Conservation (phyloP, 2,888 invertebrate species). For the Listrodromus nycthemerus region DNA sequence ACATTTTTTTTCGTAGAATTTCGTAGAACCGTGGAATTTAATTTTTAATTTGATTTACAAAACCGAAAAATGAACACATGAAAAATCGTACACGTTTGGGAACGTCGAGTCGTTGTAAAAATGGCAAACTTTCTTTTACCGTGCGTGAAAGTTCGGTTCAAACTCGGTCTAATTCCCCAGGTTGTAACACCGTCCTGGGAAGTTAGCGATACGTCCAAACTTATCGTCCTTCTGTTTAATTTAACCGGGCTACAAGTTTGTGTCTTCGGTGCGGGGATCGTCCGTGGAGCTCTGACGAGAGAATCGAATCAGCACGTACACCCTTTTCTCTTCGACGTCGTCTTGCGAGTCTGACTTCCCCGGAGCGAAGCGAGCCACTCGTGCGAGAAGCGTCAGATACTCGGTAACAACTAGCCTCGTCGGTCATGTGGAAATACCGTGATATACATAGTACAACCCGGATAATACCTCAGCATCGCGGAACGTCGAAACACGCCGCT, state of each 20-base stretch:
- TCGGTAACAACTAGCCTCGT: constrained; percentile 29
- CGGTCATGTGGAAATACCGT: constrained; percentile 30
- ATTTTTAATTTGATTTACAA: no score
- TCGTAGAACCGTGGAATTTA: no score
- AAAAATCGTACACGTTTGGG: no score
- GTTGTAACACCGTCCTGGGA: constrained; percentile 57
- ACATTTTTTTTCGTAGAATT: no score
- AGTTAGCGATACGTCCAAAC: constrained; percentile 79
- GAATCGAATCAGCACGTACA: constrained; percentile 37
- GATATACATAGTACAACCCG: constrained; percentile 17
- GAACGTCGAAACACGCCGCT: constrained; percentile 28
- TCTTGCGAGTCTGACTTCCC: constrained; percentile 22
- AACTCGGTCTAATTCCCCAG: constrained; percentile 5
- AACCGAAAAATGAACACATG: no score
- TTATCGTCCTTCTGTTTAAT: constrained; percentile 81
- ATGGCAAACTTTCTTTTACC: no score
- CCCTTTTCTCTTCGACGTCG: constrained; percentile 6
- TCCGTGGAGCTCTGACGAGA: constrained; percentile 38
- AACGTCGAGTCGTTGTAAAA: no score
- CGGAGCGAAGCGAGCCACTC: constrained; percentile 28
- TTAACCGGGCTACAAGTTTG: constrained; percentile 80
- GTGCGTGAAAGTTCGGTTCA: not conserved
- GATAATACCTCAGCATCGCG: not conserved
- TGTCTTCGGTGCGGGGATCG: constrained; percentile 40
- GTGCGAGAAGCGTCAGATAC: constrained; percentile 34